A percentile compares a stretch with the other conserved stretches of the same genome.
Conservation (phyloP, 1,140 invertebrate genomes). For the Probaryconus sp. region DNA sequence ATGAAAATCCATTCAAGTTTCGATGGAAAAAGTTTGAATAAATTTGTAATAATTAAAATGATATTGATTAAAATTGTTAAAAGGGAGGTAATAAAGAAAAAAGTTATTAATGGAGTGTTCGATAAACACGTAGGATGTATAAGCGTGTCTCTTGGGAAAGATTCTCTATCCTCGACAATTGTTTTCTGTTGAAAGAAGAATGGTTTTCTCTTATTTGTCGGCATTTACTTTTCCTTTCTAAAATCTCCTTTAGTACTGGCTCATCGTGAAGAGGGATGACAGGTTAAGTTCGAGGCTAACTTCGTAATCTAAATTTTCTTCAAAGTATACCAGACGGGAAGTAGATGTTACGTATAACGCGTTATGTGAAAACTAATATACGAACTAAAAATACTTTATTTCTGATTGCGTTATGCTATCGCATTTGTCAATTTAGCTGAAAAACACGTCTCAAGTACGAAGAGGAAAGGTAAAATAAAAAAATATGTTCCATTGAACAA, state of each 20-base stretch:
- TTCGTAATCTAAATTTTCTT: slow-evolving; percentile 12
- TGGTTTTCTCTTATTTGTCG: neutral
- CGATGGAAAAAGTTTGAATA: no score
- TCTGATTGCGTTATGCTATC: slow-evolving; percentile 2
- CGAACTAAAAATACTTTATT: neutral
- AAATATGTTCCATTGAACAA: no score
- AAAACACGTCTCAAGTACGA: no score
- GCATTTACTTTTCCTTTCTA: slow-evolving; percentile 3
- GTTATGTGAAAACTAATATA: slow-evolving; percentile 1
- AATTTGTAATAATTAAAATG: no score
- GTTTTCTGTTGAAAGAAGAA: neutral
- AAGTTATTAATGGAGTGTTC: neutral
- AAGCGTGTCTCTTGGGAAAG: neutral
- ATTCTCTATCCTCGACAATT: neutral
- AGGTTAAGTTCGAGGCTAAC: slow-evolving; percentile 11
- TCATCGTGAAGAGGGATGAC: slow-evolving; percentile 12
- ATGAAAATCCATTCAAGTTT: no score
- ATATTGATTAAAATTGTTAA: no score
- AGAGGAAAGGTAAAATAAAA: no score
- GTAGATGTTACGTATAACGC: slow-evolving; percentile 3
- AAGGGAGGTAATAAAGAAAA: no score
- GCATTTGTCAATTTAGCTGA: neutral
- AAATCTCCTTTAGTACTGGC: neutral
- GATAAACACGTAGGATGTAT: neutral
- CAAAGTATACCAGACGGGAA: slow-evolving; percentile 2